Evolutionary conservation across 2,888 invertebrate genomes (phyloP).

Genomic region (Temnothorax ravouxi): DNA sequence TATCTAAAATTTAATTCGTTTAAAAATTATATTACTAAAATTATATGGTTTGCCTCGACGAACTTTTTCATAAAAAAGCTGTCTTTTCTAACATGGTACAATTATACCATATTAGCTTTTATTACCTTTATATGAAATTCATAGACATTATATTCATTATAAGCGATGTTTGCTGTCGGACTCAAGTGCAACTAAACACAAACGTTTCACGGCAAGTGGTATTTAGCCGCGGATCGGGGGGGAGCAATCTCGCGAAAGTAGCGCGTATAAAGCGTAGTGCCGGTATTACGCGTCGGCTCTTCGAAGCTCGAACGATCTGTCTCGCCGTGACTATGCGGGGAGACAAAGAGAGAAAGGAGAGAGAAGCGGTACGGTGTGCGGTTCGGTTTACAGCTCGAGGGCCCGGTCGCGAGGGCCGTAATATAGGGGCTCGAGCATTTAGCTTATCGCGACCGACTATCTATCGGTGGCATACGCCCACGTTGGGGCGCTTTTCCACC

Average conservation of each 20-base stretch:
- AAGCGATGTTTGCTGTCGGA: neutral
- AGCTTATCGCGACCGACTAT: slow-evolving; percentile 84
- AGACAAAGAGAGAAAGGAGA: neutral
- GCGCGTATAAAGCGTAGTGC: slow-evolving; percentile 39
- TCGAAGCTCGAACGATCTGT: slow-evolving; percentile 60
- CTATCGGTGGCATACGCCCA: slow-evolving; percentile 83
- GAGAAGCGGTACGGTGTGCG: neutral
- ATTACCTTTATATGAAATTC: neutral
- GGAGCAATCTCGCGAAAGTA: slow-evolving; percentile 57
- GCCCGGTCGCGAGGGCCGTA: slow-evolving; percentile 66
- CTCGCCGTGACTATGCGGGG: slow-evolving; percentile 47
- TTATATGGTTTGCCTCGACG: neutral
- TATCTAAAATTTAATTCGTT: neutral
- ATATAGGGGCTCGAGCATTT: slow-evolving; percentile 82
- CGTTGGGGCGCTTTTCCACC: slow-evolving; percentile 76
- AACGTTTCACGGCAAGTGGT: slow-evolving; percentile 20
- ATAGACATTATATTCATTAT: neutral
- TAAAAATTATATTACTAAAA: neutral
- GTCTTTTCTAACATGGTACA: neutral
- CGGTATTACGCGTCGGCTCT: slow-evolving; percentile 31
- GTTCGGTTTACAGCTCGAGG: slow-evolving; percentile 71
- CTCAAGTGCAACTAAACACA: neutral
- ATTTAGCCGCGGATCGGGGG: slow-evolving; percentile 22
- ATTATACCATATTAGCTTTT: neutral
- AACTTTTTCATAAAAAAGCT: neutral